phyloP scores from a whole-genome alignment of 2,888 invertebrate genomes.

The Eilema depressum region DNA sequence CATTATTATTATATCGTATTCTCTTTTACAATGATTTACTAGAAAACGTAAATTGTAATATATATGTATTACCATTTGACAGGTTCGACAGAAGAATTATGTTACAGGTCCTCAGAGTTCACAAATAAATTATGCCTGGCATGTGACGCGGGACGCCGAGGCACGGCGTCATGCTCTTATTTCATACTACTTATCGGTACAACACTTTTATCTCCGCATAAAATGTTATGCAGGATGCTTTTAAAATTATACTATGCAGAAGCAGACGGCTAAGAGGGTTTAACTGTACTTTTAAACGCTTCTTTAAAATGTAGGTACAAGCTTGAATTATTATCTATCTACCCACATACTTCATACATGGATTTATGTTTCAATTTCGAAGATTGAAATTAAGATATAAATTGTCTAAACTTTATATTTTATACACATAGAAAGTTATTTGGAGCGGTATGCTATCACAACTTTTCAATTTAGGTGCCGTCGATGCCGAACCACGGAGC shows the following conservation, averaged over 20 bases:
- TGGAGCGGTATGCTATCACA: constrained; percentile 25
- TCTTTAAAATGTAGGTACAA: constrained; percentile 44
- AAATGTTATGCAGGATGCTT: constrained; percentile 73
- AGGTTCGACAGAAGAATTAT: constrained; percentile 58
- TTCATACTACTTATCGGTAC: constrained; percentile 78
- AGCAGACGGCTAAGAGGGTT: constrained; percentile 54
- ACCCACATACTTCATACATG: constrained; percentile 24
- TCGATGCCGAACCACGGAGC: constrained; percentile 33
- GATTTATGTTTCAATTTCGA: constrained; percentile 21
- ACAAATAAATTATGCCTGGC: constrained; percentile 64
- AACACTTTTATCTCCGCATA: constrained; percentile 76
- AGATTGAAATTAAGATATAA: constrained; percentile 26
- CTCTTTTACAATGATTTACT: constrained; percentile 40
- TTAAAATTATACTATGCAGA: constrained; percentile 71
- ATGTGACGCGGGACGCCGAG: constrained; percentile 48
- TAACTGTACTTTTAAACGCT: constrained; percentile 54
- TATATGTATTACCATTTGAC: constrained; percentile 62
- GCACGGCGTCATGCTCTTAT: constrained; percentile 63
- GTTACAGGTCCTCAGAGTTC: constrained; percentile 55
- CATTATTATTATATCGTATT: not conserved
- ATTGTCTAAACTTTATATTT: constrained; percentile 20
- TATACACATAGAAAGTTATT: constrained; percentile 19
- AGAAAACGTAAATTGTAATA: constrained; percentile 47
- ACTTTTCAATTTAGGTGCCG: constrained; percentile 43
- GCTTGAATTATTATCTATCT: constrained; percentile 28